These are phyloP conservation scores for Drosophila demipolita DNA, from an alignment of 2,888 invertebrate species.

Conservation along the genomic window DNA sequence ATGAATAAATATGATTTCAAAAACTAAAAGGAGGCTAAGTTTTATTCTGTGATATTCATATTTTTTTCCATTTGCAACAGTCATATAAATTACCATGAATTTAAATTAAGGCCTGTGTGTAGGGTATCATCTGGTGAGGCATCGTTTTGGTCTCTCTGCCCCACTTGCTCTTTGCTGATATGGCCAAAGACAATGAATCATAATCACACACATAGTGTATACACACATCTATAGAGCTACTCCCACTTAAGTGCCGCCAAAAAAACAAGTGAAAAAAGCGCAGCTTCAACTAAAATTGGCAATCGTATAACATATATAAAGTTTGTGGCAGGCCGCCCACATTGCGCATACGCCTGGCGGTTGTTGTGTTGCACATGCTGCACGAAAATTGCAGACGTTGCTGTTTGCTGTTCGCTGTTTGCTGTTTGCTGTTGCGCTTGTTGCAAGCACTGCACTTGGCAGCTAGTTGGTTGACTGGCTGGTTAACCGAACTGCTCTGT, in stretches of 20 bases:
- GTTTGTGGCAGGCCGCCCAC: conserved; percentile 52
- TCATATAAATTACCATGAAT: too few species aligned
- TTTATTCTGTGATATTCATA: too few species aligned
- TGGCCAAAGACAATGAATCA: conserved; percentile 48
- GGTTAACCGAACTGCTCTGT: conserved; percentile 29
- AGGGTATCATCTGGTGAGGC: background rate
- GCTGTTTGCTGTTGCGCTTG: background rate
- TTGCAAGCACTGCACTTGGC: conserved; percentile 66
- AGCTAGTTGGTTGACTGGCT: conserved; percentile 49
- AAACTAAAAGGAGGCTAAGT: background rate
- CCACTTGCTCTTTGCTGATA: background rate
- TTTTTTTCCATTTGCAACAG: too few species aligned
- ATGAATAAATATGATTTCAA: background rate
- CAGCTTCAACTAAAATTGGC: conserved; percentile 32
- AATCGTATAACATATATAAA: conserved; percentile 29
- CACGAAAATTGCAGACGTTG: conserved; percentile 8
- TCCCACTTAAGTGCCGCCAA: conserved; percentile 41
- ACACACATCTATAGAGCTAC: conserved; percentile 30
- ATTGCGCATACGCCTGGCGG: conserved; percentile 68
- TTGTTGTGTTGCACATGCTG: background rate
- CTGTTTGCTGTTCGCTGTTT: background rate
- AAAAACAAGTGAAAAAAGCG: background rate
- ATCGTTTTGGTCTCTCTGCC: background rate
- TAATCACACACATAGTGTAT: conserved; percentile 16
- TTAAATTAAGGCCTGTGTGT: too few species aligned